A percentile compares a stretch with the other conserved stretches of the same genome.
Evolutionary conservation across 2,888 invertebrate genomes (phyloP).

Genomic region (Habroteleia sp.): DNA sequence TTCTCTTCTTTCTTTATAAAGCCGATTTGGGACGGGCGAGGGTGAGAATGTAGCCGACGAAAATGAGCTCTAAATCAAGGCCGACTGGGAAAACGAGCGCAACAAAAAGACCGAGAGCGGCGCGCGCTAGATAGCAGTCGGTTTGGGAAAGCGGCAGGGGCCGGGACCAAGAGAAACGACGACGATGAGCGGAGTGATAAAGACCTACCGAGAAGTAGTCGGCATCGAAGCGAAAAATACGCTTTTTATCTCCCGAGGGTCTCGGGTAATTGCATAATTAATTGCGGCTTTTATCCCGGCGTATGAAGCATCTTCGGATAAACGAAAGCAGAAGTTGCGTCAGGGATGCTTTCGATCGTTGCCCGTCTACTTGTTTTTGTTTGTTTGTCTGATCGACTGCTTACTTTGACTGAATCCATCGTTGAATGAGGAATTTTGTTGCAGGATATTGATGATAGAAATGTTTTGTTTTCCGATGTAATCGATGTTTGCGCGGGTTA

Average conservation of each 20-base stretch:
- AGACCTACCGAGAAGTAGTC: constrained; percentile 31
- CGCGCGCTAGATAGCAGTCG: constrained; percentile 40
- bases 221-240: constrained; percentile 56
- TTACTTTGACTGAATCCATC: neutral
- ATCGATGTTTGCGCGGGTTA: constrained; percentile 5
- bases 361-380: constrained; percentile 9
- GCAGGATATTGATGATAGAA: constrained; percentile 8
- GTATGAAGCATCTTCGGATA: constrained; percentile 45
- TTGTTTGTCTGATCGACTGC: neutral
- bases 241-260: constrained; percentile 49
- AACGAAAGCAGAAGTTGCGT: constrained; percentile 6
- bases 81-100: constrained; percentile 53
- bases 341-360: neutral
- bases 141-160: constrained; percentile 23
- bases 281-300: constrained; percentile 71
- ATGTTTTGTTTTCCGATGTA: constrained; percentile 7
- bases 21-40: constrained; percentile 48
- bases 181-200: constrained; percentile 40
- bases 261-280: constrained; percentile 77
- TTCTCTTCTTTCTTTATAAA: constrained; percentile 53
- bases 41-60: constrained; percentile 65
- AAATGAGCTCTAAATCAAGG: constrained; percentile 72
- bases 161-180: constrained; percentile 23
- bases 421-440: constrained; percentile 4
- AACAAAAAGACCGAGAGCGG: constrained; percentile 56